Conservation (phyloP, 2,888 invertebrate species). For the Ischnura elegans region DNA sequence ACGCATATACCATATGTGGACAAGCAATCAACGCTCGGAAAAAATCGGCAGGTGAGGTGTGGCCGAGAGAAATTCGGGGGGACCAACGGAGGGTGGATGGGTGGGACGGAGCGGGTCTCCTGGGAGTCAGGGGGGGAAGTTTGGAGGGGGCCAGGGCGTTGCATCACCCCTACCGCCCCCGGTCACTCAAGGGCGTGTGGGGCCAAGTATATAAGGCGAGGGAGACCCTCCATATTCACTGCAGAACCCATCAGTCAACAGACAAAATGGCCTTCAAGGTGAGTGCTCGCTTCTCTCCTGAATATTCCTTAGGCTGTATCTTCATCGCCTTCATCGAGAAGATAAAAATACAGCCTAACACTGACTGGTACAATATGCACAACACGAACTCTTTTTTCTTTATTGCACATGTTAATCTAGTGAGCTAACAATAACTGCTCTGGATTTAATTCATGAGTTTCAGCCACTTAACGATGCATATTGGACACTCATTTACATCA, state of each 20-base stretch:
- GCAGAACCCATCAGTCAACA: conserved; percentile 44
- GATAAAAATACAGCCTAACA: too few species aligned
- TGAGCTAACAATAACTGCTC: too few species aligned
- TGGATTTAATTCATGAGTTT: too few species aligned
- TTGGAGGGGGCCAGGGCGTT: background rate
- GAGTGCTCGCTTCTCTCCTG: background rate
- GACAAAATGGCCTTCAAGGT: conserved; percentile 71
- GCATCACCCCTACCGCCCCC: conserved; percentile 22
- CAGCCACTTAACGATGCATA: too few species aligned
- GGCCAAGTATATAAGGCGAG: conserved; percentile 42
- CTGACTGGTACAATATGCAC: too few species aligned
- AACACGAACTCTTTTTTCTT: too few species aligned
- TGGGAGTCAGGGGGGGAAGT: background rate
- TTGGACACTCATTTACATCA: too few species aligned
- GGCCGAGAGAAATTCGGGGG: conserved; percentile 55
- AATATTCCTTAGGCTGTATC: background rate
- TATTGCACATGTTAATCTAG: too few species aligned
- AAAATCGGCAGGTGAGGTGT: conserved; percentile 49
- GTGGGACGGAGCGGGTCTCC: background rate
- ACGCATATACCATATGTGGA: conserved; percentile 23
- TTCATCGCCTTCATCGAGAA: background rate
- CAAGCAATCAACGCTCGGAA: conserved; percentile 51
- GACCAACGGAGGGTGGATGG: background rate
- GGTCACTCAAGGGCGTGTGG: conserved; percentile 11
- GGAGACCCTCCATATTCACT: conserved; percentile 26